Evolutionary conservation across 2,113 vertebrate species (phyloP).

Genomic region (Marmota monax): DNA sequence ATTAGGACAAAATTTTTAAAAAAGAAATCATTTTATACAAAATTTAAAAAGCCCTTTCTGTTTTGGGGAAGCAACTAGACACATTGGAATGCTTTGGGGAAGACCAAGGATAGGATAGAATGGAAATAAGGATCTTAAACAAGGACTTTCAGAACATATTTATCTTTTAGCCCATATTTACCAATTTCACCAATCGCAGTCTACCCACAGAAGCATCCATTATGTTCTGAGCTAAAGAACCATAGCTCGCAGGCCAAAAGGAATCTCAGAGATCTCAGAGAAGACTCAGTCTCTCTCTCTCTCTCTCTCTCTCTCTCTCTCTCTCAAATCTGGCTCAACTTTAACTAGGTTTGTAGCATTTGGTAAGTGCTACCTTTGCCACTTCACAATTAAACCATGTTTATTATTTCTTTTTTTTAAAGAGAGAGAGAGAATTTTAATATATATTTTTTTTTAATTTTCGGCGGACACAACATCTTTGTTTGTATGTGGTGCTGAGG

Average conservation of each 20-base stretch:
- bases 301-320: background rate
- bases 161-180: constrained; percentile 28
- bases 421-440: no score
- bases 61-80: constrained; percentile 19
- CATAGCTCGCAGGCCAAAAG: background rate
- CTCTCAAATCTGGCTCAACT: background rate
- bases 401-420: background rate
- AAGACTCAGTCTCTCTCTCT: background rate
- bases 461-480: no score
- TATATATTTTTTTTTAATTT: no score
- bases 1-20: no score
- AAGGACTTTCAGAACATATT: background rate
- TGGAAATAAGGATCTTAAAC: background rate
- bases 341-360: background rate
- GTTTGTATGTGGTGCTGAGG: no score
- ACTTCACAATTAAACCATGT: background rate
- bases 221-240: background rate
- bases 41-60: background rate
- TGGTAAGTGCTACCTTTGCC: background rate
- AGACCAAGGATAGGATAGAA: background rate
- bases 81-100: background rate
- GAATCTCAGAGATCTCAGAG: background rate
- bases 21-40: no score
- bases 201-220: background rate
- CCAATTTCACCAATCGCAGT: background rate